Conservation (phyloP, 2,888 invertebrate species). For the Caenorhabditis sinica region DNA sequence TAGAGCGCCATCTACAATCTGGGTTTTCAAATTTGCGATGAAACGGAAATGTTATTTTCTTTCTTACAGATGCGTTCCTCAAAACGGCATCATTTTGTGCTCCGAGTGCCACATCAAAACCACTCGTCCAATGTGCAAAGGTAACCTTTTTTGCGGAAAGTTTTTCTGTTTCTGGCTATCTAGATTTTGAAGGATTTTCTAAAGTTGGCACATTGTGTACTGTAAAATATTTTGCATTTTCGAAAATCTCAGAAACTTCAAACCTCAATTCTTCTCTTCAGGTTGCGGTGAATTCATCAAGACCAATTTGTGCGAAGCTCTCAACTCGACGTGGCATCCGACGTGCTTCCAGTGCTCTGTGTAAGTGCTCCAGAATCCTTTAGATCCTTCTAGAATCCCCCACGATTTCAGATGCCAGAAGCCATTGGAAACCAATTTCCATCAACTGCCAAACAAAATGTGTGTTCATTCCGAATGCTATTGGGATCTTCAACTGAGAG, state of each 20-base stretch:
- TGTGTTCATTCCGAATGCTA: slow-evolving; percentile 60
- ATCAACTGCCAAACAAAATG: slow-evolving; percentile 60
- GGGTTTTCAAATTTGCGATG: too few relatives aligned
- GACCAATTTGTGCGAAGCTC: slow-evolving; percentile 58
- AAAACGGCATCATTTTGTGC: slow-evolving; percentile 62
- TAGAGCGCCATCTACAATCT: too few relatives aligned
- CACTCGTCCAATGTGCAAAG: slow-evolving; percentile 62
- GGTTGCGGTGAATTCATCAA: slow-evolving; percentile 59
- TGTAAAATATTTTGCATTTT: neutral
- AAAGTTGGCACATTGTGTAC: too few relatives aligned
- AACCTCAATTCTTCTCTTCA: neutral
- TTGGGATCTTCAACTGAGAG: slow-evolving; percentile 60
- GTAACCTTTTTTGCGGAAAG: neutral
- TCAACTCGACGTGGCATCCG: slow-evolving; percentile 63
- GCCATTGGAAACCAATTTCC: slow-evolving; percentile 50
- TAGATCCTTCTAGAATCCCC: neutral
- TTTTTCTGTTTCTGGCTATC: neutral
- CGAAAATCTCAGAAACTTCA: too few relatives aligned
- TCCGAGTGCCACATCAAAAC: slow-evolving; percentile 60
- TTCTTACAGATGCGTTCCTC: slow-evolving; percentile 58
- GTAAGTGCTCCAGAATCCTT: slow-evolving; percentile 13
- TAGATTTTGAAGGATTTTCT: too few relatives aligned
- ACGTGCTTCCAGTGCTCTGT: slow-evolving; percentile 68
- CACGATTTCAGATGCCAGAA: slow-evolving; percentile 59
- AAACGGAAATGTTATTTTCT: too few relatives aligned